Percentiles rank a stretch among this genome's conserved stretches.
phyloP scores from a whole-genome alignment of 2,113 vertebrate genomes.

The Phylloscopus whistleri region DNA sequence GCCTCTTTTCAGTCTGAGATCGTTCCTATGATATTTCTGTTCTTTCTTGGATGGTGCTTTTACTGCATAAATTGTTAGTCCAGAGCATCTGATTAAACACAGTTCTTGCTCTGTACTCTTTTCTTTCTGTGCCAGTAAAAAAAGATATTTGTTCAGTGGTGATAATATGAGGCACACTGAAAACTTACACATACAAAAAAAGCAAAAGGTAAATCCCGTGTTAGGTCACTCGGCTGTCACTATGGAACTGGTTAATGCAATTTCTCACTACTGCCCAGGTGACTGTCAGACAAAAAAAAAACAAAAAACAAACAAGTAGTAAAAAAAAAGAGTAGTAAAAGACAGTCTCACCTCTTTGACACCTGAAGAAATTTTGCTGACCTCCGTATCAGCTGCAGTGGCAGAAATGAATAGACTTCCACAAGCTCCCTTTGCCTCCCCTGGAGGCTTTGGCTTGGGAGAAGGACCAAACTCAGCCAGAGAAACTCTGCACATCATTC shows the following conservation, averaged over 20 bases:
- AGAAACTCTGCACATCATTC: constrained; percentile 2
- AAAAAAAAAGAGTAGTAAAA: not conserved
- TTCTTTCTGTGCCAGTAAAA: constrained; percentile 71
- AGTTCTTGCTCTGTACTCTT: constrained; percentile 68
- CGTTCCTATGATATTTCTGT: constrained; percentile 37
- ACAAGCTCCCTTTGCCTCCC: not conserved
- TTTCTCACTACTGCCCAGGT: not conserved
- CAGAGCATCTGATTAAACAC: constrained; percentile 38
- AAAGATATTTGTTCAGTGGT: constrained; percentile 1
- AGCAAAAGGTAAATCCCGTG: not conserved
- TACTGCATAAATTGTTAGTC: constrained; percentile 57
- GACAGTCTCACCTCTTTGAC: not conserved
- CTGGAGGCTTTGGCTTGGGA: not conserved
- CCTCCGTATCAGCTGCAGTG: not conserved
- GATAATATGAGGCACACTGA: not conserved
- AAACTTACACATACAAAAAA: not conserved
- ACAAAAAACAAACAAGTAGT: not conserved
- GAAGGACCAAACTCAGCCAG: constrained; percentile 30
- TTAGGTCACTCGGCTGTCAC: not conserved
- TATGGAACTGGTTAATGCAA: not conserved
- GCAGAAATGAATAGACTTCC: not conserved
- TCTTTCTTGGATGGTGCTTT: constrained; percentile 70
- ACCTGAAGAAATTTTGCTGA: not conserved
- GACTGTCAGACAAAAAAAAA: constrained; percentile 1
- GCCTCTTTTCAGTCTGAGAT: constrained; percentile 46